Percentiles rank a stretch among this genome's conserved stretches.
phyloP scores from a whole-genome alignment of 2,888 invertebrate genomes.

The Catocala fraxini region DNA sequence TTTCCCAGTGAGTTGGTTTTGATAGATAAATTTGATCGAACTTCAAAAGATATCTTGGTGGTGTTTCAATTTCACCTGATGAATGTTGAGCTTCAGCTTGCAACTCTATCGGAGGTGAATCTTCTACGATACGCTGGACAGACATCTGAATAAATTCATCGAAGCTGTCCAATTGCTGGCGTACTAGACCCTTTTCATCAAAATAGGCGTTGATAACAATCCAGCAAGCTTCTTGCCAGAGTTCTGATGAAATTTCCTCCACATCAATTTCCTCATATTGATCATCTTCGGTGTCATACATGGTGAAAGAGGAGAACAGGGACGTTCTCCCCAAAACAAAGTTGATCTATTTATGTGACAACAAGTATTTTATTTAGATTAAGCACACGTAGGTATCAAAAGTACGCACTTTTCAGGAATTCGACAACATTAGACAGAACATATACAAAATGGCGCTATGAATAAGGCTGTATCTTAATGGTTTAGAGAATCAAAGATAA shows the following conservation, averaged over 20 bases:
- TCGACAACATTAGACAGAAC: neutral
- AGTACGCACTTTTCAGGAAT: neutral
- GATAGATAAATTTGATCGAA: conserved; percentile 99
- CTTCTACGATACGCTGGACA: conserved; percentile 99
- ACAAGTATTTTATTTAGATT: neutral
- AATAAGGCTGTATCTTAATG: no score
- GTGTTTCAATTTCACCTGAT: conserved; percentile 96
- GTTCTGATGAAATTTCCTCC: conserved; percentile 98
- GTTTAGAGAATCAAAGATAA: no score
- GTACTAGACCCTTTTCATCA: conserved; percentile 99
- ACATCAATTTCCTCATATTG: conserved; percentile 94
- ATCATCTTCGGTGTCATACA: conserved; percentile 86
- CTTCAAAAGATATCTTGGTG: conserved; percentile 96
- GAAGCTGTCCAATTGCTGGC: conserved; percentile 99
- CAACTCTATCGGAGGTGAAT: conserved; percentile 98
- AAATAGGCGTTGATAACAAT: conserved; percentile 99
- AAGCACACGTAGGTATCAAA: neutral
- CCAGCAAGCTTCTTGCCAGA: conserved; percentile 99
- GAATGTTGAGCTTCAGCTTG: conserved; percentile 99
- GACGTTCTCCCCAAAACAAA: conserved; percentile 34
- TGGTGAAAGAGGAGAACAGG: conserved; percentile 50
- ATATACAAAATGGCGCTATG: conserved; percentile 11
- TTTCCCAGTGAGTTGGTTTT: conserved; percentile 99
- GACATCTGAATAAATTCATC: conserved; percentile 99
- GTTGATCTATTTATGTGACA: neutral